phyloP scores from a whole-genome alignment of 2,113 vertebrate genomes.

The Bolborhynchus lineola region DNA sequence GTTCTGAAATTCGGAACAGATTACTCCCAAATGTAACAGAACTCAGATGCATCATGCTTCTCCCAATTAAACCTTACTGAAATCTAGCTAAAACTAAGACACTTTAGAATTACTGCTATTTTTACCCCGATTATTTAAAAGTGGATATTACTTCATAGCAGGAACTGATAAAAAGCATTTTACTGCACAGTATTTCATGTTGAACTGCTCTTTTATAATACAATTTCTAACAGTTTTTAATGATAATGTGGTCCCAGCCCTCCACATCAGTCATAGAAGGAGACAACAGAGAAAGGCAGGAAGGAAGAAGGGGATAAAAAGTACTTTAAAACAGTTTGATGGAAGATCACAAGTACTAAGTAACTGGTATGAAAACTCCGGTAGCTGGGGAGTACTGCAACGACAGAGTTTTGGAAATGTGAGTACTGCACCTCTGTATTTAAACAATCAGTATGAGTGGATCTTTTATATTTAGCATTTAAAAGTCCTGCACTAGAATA shows the following conservation, averaged over 20 bases:
- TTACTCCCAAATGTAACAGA: background rate
- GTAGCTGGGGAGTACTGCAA: background rate
- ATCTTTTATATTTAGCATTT: background rate
- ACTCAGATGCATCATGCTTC: background rate
- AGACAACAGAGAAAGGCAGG: background rate
- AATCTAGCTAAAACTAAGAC: background rate
- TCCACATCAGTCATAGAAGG: background rate
- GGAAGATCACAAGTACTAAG: background rate
- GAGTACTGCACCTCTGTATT: background rate
- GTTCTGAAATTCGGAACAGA: background rate
- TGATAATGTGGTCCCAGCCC: background rate
- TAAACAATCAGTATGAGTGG: background rate
- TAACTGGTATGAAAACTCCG: background rate
- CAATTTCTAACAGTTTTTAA: background rate
- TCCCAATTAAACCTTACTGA: background rate
- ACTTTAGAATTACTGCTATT: background rate
- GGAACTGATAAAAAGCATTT: background rate
- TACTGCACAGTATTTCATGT: background rate
- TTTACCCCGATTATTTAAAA: background rate
- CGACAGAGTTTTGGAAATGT: background rate
- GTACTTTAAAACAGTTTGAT: background rate
- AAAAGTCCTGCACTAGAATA: background rate
- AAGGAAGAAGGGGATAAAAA: background rate
- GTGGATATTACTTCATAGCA: background rate
- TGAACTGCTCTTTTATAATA: background rate